Conservation (phyloP, 2,797 vertebrate genomes). For the Leucoraja ocellata region DNA sequence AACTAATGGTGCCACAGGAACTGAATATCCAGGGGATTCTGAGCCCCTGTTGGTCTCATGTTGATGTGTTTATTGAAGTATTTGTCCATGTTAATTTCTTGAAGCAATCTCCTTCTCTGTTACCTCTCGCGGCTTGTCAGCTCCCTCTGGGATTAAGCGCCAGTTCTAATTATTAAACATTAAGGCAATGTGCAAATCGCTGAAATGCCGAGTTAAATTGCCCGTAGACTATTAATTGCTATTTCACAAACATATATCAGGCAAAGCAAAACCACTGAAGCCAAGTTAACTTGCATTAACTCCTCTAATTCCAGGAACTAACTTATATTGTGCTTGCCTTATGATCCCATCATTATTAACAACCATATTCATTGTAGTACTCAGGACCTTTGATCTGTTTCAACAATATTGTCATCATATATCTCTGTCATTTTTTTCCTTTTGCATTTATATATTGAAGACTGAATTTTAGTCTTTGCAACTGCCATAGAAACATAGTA, state of each 20-base stretch:
- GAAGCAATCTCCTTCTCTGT: background rate
- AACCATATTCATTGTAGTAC: background rate
- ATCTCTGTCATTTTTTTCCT: background rate
- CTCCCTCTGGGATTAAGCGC: background rate
- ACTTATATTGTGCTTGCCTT: background rate
- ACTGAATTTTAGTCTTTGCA: background rate
- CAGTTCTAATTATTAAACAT: constrained; percentile 5
- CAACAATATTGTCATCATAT: background rate
- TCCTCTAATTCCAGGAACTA: background rate
- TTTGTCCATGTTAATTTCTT: background rate
- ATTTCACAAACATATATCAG: background rate
- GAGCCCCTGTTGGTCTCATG: background rate
- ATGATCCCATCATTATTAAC: background rate
- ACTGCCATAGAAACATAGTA: no score
- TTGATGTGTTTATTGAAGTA: background rate
- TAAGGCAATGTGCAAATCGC: background rate
- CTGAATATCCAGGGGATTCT: no score
- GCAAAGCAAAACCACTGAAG: background rate
- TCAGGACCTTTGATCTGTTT: background rate
- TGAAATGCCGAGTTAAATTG: constrained; percentile 22
- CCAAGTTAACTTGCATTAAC: background rate
- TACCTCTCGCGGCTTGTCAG: background rate
- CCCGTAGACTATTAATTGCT: background rate
- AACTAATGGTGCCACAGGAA: background rate
- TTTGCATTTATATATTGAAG: background rate